phyloP scores from a whole-genome alignment of 2,797 vertebrate species.

The Thunnus albacares region DNA sequence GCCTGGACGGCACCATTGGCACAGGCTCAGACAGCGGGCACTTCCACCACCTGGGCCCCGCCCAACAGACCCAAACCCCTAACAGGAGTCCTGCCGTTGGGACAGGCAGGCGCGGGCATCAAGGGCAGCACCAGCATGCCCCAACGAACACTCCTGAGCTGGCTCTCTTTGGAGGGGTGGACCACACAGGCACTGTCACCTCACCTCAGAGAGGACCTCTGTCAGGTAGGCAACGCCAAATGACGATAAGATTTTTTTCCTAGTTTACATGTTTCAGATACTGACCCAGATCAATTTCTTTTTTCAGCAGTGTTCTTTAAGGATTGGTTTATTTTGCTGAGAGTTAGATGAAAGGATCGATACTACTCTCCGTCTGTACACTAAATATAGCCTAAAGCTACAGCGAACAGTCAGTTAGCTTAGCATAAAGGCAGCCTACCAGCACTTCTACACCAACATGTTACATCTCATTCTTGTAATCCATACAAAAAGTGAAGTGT shows the following conservation, averaged over 20 bases:
- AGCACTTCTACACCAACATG: background rate
- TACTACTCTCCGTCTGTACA: background rate
- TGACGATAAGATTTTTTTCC: background rate
- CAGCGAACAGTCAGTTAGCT: background rate
- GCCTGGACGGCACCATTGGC: constrained; percentile 89
- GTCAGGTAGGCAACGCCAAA: constrained; percentile 69
- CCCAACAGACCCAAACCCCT: constrained; percentile 91
- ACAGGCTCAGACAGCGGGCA: constrained; percentile 85
- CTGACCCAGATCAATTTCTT: background rate
- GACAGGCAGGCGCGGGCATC: constrained; percentile 85
- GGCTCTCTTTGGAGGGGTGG: constrained; percentile 94
- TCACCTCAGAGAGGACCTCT: constrained; percentile 90
- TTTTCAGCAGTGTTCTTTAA: background rate
- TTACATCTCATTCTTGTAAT: background rate
- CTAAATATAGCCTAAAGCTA: background rate
- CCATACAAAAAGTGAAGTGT: background rate
- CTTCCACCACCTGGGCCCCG: constrained; percentile 86
- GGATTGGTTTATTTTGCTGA: background rate
- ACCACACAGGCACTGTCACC: constrained; percentile 90
- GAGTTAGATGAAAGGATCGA: no score
- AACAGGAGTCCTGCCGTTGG: constrained; percentile 90
- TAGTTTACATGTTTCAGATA: background rate
- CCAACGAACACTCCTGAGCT: constrained; percentile 89
- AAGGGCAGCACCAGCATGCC: constrained; percentile 80
- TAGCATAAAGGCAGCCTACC: background rate